Evolutionary conservation across 2,113 vertebrate species (phyloP), one percentile per base, ranked within the genome.

Genomic region (Sander vitreus): DNA sequence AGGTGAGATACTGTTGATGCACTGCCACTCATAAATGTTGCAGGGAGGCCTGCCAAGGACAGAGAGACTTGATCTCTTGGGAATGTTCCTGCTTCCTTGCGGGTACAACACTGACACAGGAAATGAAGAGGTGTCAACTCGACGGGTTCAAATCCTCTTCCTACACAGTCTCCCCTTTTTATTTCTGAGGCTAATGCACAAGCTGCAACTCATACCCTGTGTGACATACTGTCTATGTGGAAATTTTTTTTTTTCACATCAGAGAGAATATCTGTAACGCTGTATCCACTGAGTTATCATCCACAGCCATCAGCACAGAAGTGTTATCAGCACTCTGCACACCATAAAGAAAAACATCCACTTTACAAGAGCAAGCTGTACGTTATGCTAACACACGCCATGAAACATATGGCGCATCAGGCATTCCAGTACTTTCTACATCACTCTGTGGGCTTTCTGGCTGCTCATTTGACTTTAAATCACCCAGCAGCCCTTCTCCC

Each of bases 401-500:
- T 30, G 58, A 57, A 85, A 51, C 88, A 85, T 81, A 88, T 86
- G 88, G 86, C 2, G 19, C 64, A 48, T 13, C n/a, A 57, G 67
- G 53, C 71, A 39, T 60, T 59, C 64, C 54, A 59, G 73, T 59
- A 19, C 53, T 58, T 76, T 50, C 84, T 60, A 3, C 78, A 73
- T 81, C 70, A 69, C 77, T 84, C 73, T 78, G 48, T 21, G 25
- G 45, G 59, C 59, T 79, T 76, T 69, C 66, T 36, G 25, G 60
- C 47, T 33, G 75, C 75, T 73, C 53, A 23, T 87, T 76, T 88
- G 57, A 77, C 81, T 85, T 76, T 87, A 88, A 88, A 88, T 92
- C 89, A 86, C 16, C 36, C 82, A 48, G 78, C 76, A 79, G 58
- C 53, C 63, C 45, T 48, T 73, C 76, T 83, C 73, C 54, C 73